phyloP scores from a whole-genome alignment of 1,140 invertebrate genomes.

The Heliconius eleuchia region DNA sequence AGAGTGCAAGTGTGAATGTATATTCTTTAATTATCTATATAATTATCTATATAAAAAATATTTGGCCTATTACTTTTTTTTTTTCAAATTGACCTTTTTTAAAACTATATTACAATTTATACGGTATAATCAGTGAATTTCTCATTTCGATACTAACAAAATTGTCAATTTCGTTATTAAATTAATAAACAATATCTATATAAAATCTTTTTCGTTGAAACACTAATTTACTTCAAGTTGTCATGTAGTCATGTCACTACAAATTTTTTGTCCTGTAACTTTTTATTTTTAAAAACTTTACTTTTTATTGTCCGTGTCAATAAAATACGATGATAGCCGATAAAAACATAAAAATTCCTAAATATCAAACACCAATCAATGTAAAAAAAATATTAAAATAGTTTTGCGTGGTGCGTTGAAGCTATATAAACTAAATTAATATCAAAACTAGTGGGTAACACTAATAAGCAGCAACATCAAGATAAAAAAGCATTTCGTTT shows the following conservation, averaged over 20 bases:
- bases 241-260: background rate
- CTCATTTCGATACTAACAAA: background rate
- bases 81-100: too few species aligned
- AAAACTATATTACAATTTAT: too few species aligned
- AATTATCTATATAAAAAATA: too few species aligned
- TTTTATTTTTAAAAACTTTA: conserved; percentile 18
- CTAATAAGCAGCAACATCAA: conserved; percentile 28
- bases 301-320: background rate
- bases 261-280: background rate
- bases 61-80: too few species aligned
- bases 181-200: conserved; percentile 23
- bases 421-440: conserved; percentile 22
- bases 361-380: background rate
- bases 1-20: background rate
- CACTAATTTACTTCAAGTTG: background rate
- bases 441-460: conserved; percentile 1
- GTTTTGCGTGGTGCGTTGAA: conserved; percentile 51
- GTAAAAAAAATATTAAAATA: conserved; percentile 9
- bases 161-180: background rate
- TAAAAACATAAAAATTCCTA: background rate
- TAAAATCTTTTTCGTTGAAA: conserved; percentile 3
- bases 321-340: background rate
- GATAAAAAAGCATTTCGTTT: conserved; percentile 24
- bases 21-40: background rate
- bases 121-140: too few species aligned